A percentile compares a stretch with the other conserved stretches of the same genome.
phyloP scores from a whole-genome alignment of 2,113 vertebrate genomes.

The Axis porcinus region DNA sequence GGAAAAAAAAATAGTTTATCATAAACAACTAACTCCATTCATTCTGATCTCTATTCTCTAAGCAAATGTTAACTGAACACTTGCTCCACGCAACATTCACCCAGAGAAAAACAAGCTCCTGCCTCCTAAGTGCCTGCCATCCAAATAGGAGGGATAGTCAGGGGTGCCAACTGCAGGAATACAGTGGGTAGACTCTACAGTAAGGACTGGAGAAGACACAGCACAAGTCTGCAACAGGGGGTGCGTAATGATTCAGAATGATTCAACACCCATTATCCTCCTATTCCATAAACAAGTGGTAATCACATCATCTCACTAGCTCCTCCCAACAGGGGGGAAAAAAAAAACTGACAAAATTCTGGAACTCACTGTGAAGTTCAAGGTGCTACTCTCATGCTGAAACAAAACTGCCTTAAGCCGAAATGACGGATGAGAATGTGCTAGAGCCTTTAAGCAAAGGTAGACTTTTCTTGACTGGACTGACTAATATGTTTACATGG shows the following conservation, averaged over 20 bases:
- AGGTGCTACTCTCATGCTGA: not conserved
- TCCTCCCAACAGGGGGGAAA: not conserved
- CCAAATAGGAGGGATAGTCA: not conserved
- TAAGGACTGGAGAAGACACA: not conserved
- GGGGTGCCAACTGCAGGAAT: accelerated
- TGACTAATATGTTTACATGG: not conserved
- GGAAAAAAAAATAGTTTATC: not conserved
- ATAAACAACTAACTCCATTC: not conserved
- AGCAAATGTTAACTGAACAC: not conserved
- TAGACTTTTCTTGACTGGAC: not conserved
- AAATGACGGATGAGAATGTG: not conserved
- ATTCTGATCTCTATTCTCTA: not conserved
- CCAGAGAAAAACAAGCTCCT: not conserved
- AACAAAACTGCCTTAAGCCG: not conserved
- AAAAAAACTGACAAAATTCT: not conserved
- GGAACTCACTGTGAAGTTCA: not conserved
- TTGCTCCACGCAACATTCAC: not conserved
- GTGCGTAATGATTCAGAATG: not conserved
- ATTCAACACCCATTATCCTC: not conserved
- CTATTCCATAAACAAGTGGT: not conserved
- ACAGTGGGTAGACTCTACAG: accelerated
- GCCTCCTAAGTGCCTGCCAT: not conserved
- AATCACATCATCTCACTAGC: not conserved
- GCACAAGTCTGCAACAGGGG: accelerated
- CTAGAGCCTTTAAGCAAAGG: not conserved